These are phyloP conservation scores for Chlamydotis undulata DNA, from an alignment of 2,113 vertebrate genomes.

Conservation along the genomic window DNA sequence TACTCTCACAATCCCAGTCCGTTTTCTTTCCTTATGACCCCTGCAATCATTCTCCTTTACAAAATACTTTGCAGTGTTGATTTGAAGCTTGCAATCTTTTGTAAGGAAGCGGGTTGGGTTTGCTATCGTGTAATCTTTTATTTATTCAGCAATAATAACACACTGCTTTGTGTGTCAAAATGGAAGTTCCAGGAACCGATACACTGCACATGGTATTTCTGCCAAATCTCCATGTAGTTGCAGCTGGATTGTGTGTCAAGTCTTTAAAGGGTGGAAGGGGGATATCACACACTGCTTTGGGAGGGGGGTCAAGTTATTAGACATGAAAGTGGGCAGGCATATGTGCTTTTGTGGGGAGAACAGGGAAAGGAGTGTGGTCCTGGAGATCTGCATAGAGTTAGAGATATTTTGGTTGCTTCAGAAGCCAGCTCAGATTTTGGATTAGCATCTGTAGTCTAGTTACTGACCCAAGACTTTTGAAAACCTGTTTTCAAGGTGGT, in stretches of 20 bases:
- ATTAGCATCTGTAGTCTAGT: background rate
- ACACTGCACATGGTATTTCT: background rate
- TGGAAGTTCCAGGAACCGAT: slow-evolving; percentile 10
- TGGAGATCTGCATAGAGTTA: background rate
- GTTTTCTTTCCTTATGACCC: background rate
- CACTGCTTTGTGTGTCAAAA: background rate
- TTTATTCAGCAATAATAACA: background rate
- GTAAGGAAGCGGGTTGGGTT: background rate
- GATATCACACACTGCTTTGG: background rate
- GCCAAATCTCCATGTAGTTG: background rate
- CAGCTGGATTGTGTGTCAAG: slow-evolving; percentile 7
- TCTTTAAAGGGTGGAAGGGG: slow-evolving; percentile 22
- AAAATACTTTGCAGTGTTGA: background rate
- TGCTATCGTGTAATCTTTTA: background rate
- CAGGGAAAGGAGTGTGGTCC: background rate
- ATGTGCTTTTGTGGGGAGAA: background rate
- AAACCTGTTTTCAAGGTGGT: background rate
- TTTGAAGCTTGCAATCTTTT: background rate
- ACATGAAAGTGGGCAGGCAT: background rate
- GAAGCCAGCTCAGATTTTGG: background rate
- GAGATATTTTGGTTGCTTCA: background rate
- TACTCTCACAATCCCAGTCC: background rate
- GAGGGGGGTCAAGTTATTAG: background rate
- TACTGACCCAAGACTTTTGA: background rate
- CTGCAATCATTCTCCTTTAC: background rate